Conservation (phyloP, 1,140 invertebrate genomes). For the Brachionus calyciflorus region DNA sequence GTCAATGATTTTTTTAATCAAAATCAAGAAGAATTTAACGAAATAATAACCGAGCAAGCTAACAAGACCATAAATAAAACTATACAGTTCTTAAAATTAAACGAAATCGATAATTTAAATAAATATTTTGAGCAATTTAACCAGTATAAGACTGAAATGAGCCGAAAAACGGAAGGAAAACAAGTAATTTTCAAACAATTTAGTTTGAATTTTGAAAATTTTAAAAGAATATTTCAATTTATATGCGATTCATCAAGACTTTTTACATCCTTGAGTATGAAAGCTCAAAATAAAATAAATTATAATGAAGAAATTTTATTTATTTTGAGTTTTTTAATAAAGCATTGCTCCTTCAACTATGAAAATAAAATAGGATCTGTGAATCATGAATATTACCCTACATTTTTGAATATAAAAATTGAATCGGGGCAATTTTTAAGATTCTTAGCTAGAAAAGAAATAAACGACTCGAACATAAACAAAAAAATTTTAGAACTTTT, state of each 20-base stretch:
- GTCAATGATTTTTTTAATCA: constrained; percentile 1
- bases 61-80: background rate
- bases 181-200: background rate
- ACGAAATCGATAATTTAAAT: constrained; percentile 17
- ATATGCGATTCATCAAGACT: background rate
- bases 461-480: background rate
- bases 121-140: constrained; percentile 39
- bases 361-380: background rate
- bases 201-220: constrained; percentile 21
- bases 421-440: background rate
- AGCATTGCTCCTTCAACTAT: background rate
- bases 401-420: constrained; percentile 30
- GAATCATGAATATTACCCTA: background rate
- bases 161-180: background rate
- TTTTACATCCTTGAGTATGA: background rate
- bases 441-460: constrained; percentile 14
- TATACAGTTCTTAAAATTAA: background rate
- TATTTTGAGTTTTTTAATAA: constrained; percentile 17
- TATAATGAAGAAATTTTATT: background rate
- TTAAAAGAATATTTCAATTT: constrained; percentile 21
- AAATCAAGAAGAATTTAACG: background rate
- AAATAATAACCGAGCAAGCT: background rate
- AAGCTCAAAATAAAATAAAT: background rate
- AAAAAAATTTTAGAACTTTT: background rate
- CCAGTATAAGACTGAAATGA: constrained; percentile 9